phyloP scores from a whole-genome alignment of 2,113 vertebrate species.

The Eptesicus fuscus region DNA sequence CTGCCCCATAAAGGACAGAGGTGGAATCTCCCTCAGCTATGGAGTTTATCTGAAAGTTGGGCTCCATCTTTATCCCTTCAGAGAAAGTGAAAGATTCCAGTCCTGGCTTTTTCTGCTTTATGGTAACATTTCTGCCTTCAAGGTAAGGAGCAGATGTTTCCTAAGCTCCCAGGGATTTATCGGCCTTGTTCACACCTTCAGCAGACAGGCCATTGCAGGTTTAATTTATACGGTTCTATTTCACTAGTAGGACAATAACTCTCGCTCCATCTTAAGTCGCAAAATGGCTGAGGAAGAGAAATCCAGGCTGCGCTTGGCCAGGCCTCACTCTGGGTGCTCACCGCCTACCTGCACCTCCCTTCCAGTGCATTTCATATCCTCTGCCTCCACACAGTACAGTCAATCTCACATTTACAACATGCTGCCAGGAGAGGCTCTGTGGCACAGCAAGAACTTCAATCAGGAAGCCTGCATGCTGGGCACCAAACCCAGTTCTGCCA shows the following conservation, averaged over 20 bases:
- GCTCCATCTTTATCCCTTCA: conserved; percentile 47
- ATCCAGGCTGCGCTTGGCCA: background rate
- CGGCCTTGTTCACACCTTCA: conserved; percentile 77
- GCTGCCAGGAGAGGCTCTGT: background rate
- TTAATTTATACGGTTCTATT: conserved; percentile 62
- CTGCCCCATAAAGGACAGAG: background rate
- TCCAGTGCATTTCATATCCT: background rate
- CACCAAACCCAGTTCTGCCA: background rate
- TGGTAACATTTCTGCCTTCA: conserved; percentile 61
- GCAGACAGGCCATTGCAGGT: conserved; percentile 73
- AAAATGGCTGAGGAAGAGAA: conserved; percentile 20
- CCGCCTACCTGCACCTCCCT: background rate
- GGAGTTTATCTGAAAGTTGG: conserved; percentile 19
- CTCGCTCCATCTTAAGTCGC: conserved; percentile 37
- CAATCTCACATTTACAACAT: background rate
- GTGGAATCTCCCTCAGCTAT: background rate
- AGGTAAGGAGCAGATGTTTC: conserved; percentile 80
- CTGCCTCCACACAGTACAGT: background rate
- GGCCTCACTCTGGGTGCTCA: background rate
- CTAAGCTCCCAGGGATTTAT: conserved; percentile 74
- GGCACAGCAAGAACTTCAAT: background rate
- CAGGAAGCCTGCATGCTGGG: background rate
- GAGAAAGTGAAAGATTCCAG: conserved; percentile 52
- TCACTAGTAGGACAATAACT: conserved; percentile 53
- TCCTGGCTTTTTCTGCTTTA: conserved; percentile 37